A percentile compares a stretch with the other conserved stretches of the same genome.
Evolutionary conservation across 1,140 invertebrate species (phyloP).

Genomic region (Macrostomum lignano): DNA sequence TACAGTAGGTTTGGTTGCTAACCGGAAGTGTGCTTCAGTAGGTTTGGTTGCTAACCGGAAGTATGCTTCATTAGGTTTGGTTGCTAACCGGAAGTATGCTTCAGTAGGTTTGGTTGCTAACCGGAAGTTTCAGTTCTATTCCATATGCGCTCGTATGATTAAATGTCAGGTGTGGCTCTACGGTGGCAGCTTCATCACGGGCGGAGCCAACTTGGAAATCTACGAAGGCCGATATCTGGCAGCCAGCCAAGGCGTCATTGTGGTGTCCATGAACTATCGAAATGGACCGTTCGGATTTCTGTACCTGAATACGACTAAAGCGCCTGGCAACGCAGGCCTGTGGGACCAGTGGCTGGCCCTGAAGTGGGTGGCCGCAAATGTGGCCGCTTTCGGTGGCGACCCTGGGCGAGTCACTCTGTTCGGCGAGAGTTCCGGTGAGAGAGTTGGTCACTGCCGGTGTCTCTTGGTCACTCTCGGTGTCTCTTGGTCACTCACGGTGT

Average conservation of each 20-base stretch:
- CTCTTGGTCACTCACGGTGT: too few species aligned
- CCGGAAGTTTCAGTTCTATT: too few species aligned
- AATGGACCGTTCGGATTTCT: constrained; percentile 58
- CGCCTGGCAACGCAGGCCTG: constrained; percentile 70
- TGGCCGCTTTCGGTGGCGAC: constrained; percentile 68
- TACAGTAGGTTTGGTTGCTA: too few species aligned
- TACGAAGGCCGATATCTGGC: constrained; percentile 58
- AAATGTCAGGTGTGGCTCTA: constrained; percentile 50
- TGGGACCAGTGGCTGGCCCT: constrained; percentile 69
- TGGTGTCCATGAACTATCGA: constrained; percentile 72
- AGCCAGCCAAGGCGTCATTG: constrained; percentile 43
- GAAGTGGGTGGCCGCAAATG: constrained; percentile 53
- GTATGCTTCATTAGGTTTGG: too few species aligned
- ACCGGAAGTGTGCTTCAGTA: too few species aligned
- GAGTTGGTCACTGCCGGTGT: neutral
- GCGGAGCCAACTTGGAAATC: constrained; percentile 58
- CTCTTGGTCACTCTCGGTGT: too few species aligned
- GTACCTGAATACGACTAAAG: constrained; percentile 44
- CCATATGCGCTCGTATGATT: too few species aligned
- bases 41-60: too few species aligned
- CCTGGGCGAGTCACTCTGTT: constrained; percentile 73
- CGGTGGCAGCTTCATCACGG: constrained; percentile 58
- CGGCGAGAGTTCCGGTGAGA: constrained; percentile 59
- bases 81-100: too few species aligned
- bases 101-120: too few species aligned